Conservation (phyloP, 2,888 invertebrate species). For the Brachynemurus nebulosus region DNA sequence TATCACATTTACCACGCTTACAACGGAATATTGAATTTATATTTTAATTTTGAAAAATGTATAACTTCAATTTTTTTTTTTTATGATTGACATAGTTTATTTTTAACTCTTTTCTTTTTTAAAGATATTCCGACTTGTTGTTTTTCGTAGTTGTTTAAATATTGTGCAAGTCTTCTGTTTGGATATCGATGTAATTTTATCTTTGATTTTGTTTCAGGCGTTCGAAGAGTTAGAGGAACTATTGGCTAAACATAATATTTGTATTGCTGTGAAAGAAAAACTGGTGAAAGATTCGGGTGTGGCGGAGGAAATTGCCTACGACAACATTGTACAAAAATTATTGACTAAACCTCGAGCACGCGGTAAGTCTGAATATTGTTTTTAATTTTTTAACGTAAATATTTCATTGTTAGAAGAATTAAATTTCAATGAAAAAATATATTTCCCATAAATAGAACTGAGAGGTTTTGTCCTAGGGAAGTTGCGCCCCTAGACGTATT, state of each 20-base stretch:
- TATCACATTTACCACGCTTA: no score
- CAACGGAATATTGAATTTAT: no score
- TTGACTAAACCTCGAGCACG: constrained; percentile 75
- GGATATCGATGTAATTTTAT: background rate
- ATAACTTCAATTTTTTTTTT: no score
- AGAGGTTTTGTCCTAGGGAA: background rate
- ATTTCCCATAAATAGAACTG: background rate
- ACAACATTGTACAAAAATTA: constrained; percentile 73
- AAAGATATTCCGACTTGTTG: no score
- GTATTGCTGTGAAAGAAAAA: constrained; percentile 89
- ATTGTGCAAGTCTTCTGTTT: no score
- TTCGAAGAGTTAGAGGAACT: constrained; percentile 85
- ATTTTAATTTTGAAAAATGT: no score
- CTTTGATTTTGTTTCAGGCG: constrained; percentile 48
- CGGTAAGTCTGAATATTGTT: no score
- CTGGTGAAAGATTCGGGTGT: constrained; percentile 92
- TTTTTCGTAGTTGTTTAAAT: no score
- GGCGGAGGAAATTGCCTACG: constrained; percentile 74
- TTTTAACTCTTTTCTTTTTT: no score
- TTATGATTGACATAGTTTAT: no score
- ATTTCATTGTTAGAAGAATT: background rate
- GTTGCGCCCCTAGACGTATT: background rate
- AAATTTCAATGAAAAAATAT: background rate
- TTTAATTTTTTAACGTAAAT: no score
- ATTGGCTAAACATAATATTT: constrained; percentile 69